Conservation (phyloP, 1,140 invertebrate genomes). For the Physella acuta region DNA sequence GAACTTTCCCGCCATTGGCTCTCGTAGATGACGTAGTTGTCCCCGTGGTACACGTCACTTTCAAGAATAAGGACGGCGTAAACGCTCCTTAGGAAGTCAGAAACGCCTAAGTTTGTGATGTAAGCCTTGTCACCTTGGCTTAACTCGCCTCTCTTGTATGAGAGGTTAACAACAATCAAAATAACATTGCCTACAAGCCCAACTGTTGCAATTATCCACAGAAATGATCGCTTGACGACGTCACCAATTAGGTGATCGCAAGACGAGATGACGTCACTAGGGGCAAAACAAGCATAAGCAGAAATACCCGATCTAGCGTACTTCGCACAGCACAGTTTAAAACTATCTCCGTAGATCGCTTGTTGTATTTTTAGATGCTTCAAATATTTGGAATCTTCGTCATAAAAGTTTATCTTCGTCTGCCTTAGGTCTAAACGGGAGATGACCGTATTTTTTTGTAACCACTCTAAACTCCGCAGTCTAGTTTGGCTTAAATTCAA, state of each 20-base stretch:
- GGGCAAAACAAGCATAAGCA: slow-evolving; percentile 32
- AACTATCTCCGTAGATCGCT: slow-evolving; percentile 29
- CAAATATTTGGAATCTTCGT: neutral
- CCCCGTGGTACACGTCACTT: slow-evolving; percentile 28
- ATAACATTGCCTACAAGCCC: slow-evolving; percentile 40
- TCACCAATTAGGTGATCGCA: slow-evolving; percentile 37
- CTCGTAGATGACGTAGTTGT: slow-evolving; percentile 41
- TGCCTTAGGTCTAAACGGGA: neutral
- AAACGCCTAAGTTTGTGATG: slow-evolving; percentile 42
- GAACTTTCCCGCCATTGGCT: slow-evolving; percentile 36
- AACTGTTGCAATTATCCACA: slow-evolving; percentile 39
- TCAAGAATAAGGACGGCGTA: slow-evolving; percentile 49
- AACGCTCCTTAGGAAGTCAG: slow-evolving; percentile 52
- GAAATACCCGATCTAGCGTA: slow-evolving; percentile 19
- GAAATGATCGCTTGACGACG: slow-evolving; percentile 29
- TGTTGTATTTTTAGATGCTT: neutral
- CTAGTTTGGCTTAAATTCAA: neutral
- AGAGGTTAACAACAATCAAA: slow-evolving; percentile 30
- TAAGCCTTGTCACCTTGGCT: slow-evolving; percentile 38
- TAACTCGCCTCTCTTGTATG: slow-evolving; percentile 8
- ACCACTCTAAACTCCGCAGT: neutral
- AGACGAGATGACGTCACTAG: slow-evolving; percentile 35
- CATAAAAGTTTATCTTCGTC: neutral
- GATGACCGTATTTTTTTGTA: neutral
- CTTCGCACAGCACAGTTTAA: slow-evolving; percentile 37